Percentiles rank a stretch among this genome's conserved stretches.
These are phyloP conservation scores for Clarias batrachus DNA, from an alignment of 2,113 vertebrate species.

Conservation along the genomic window DNA sequence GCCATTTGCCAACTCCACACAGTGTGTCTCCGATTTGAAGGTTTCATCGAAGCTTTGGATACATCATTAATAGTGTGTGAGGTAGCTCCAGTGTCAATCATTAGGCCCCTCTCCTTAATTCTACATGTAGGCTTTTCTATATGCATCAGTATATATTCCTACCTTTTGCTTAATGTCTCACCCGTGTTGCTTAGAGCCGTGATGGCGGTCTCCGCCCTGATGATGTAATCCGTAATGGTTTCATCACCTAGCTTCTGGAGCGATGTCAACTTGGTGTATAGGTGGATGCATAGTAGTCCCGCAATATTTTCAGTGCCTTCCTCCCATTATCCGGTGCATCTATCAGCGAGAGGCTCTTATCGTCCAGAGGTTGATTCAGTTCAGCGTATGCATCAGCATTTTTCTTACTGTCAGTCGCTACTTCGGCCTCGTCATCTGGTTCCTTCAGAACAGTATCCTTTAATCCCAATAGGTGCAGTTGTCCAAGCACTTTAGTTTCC, in stretches of 20 bases:
- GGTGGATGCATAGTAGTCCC: no score
- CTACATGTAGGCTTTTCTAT: no score
- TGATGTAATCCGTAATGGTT: no score
- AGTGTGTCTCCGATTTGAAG: constrained; percentile 6
- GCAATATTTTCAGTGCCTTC: constrained; percentile 1
- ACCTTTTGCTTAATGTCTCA: no score
- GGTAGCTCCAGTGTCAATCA: constrained; percentile 21
- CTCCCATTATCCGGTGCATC: constrained; percentile 31
- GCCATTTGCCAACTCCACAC: constrained; percentile 20
- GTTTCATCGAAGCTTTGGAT: not conserved
- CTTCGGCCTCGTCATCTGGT: not conserved
- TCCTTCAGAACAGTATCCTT: not conserved
- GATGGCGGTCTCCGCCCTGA: no score
- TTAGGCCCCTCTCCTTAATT: not conserved
- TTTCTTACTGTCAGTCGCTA: not conserved
- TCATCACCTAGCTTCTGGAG: no score
- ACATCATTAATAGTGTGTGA: constrained; percentile 17
- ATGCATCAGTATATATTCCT: no score
- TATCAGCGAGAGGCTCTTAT: constrained; percentile 33
- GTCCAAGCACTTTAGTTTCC: no score
- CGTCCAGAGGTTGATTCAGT: constrained; percentile 37
- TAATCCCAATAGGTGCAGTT: no score
- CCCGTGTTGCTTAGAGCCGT: no score
- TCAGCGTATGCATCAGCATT: constrained; percentile 30
- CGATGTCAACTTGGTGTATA: no score